Conservation (phyloP, 2,113 vertebrate genomes). For the Edolisoma coerulescens region DNA sequence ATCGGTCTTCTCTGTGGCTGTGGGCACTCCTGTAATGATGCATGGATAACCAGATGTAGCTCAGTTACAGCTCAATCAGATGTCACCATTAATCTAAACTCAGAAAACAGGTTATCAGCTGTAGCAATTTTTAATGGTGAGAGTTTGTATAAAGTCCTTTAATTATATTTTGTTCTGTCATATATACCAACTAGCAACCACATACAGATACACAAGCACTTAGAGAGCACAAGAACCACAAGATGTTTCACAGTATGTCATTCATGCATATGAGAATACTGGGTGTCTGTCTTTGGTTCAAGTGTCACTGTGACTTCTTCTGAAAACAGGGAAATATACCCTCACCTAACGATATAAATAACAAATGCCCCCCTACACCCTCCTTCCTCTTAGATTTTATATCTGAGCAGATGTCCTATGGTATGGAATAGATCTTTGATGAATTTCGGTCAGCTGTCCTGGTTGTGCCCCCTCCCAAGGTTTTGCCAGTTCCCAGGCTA, state of each 20-base stretch:
- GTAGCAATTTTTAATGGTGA: background rate
- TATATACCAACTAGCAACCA: background rate
- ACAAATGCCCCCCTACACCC: background rate
- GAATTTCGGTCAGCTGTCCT: background rate
- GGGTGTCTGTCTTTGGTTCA: background rate
- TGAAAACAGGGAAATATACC: background rate
- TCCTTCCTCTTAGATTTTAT: background rate
- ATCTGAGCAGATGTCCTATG: background rate
- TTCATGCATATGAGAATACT: background rate
- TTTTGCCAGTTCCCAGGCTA: background rate
- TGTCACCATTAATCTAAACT: background rate
- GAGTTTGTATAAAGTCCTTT: background rate
- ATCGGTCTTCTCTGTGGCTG: background rate
- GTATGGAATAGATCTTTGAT: background rate
- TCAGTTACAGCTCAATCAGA: conserved; percentile 19
- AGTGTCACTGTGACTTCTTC: background rate
- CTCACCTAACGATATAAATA: background rate
- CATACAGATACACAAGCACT: background rate
- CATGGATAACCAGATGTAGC: background rate
- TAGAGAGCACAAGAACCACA: background rate
- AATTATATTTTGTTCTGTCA: conserved; percentile 7
- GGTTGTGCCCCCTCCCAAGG: background rate
- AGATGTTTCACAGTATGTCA: background rate
- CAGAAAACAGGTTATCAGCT: background rate
- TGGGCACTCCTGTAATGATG: background rate